Evolutionary conservation across 1,140 invertebrate species (phyloP).

Genomic region (Saccostrea cuccullata): DNA sequence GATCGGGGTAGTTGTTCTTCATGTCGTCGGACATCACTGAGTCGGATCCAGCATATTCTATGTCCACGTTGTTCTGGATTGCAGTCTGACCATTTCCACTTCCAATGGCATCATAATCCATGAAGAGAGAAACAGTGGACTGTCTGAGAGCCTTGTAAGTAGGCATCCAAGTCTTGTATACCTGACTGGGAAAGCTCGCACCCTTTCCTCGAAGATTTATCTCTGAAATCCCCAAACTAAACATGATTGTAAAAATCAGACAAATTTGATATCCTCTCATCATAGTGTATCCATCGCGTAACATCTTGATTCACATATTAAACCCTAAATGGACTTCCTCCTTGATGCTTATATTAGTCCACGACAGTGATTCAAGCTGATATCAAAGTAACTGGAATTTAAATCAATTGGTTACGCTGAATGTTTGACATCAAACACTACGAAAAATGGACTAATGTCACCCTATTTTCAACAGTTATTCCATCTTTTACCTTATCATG

Average conservation of each 20-base stretch:
- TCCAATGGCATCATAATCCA: slow-evolving; percentile 61
- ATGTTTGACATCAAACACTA: not conserved
- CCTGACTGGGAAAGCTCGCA: slow-evolving; percentile 48
- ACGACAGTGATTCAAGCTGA: not conserved
- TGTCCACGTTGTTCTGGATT: slow-evolving; percentile 50
- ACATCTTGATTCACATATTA: slow-evolving; percentile 2
- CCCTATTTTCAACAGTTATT: no score
- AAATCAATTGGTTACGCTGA: not conserved
- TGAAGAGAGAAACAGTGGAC: slow-evolving; percentile 43
- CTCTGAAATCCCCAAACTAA: not conserved
- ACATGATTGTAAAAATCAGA: not conserved
- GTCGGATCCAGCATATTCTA: slow-evolving; percentile 67
- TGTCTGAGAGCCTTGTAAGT: slow-evolving; percentile 47
- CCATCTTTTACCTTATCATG: no score
- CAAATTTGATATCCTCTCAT: not conserved
- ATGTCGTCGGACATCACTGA: slow-evolving; percentile 48
- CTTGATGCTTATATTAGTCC: not conserved
- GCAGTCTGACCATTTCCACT: slow-evolving; percentile 59
- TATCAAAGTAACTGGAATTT: not conserved
- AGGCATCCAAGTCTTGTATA: slow-evolving; percentile 54
- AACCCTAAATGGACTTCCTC: not conserved
- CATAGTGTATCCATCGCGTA: not conserved
- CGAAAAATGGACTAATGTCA: no score
- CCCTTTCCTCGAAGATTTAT: slow-evolving; percentile 47
- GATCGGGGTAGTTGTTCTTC: slow-evolving; percentile 49